phyloP scores from a whole-genome alignment of 2,797 vertebrate species.

The Ceryle rudis region DNA sequence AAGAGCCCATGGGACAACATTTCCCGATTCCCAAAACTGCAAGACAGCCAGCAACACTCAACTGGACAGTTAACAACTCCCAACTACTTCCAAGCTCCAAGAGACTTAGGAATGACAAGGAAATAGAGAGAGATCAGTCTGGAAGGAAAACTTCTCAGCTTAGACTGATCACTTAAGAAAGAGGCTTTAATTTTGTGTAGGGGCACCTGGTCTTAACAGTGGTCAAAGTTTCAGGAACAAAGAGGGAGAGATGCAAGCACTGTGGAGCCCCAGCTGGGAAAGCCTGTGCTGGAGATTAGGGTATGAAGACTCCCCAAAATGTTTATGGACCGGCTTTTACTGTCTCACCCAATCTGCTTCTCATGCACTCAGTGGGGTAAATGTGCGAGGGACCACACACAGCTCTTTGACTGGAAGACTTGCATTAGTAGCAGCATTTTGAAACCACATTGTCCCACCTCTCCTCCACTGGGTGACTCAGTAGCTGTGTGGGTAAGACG shows the following conservation, averaged over 20 bases:
- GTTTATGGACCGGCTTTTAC: background rate
- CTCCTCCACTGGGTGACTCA: background rate
- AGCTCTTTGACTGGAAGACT: background rate
- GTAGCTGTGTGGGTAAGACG: background rate
- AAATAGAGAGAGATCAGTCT: background rate
- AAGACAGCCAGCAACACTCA: background rate
- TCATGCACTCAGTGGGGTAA: fast-evolving
- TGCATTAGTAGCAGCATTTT: background rate
- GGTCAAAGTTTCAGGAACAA: background rate
- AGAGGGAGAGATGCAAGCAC: background rate
- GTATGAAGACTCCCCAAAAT: background rate
- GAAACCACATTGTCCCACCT: background rate
- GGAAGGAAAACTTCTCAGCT: background rate
- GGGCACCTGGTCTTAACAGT: background rate
- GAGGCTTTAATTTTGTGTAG: background rate
- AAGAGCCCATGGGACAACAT: background rate
- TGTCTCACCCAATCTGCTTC: background rate
- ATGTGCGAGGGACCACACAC: background rate
- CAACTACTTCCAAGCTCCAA: background rate
- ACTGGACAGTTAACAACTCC: background rate
- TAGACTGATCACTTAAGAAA: background rate
- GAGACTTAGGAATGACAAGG: background rate
- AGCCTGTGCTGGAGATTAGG: background rate
- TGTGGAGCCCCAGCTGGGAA: background rate
- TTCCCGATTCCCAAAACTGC: background rate